Base-by-base conservation (phyloP, 2,113 vertebrate species). In the Python bivittatus region DNA sequence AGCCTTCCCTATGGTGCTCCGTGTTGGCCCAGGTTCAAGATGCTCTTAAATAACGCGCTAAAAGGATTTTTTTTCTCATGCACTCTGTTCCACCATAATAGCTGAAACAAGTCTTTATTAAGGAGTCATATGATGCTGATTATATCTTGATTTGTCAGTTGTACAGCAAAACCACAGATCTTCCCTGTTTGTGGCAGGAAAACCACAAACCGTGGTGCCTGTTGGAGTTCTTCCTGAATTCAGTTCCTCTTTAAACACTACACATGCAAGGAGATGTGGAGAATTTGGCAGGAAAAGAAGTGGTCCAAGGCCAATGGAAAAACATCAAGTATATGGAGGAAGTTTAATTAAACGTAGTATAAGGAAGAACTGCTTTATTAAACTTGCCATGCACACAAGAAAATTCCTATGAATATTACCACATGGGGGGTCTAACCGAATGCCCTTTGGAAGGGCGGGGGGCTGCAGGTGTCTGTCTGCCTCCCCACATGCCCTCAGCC, bases 71-170 rank as follows among this genome's bases (percentile, higher is more conserved):
- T 38, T 22, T 86, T 1, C 86, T 7, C 84, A 8, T 8, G 0
- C 60, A 29, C 88, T 64, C 38, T 38, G 48, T 42, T 86, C 57
- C 72, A 85, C 83, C n/a, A 84, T 23, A 17, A 61, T 20, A 13
- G 79, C 88, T 0, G 17, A 92, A 93, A 86, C 8, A 86, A 33
- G 83, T 93, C 38, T 90, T 27, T n/a, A 92, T 61, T 22, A 29
- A 68, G 25, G 90, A 58, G 5, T 54, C 92, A 22, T 23, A 33
- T 68, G 84, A 68, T 89, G 87, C 92, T 25, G 48, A 10, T 7
- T 92, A 92, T 25, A 23, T 58, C 1, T 6, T 90, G 38, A 86
- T 56, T 17, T 90, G 68, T 84, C 58, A n/a, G 48, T 22, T 92
- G 10, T 92, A 83, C 44, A 88, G 61, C 25, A 20, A 42, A 42